Evolutionary conservation across 2,797 vertebrate genomes (phyloP).

Genomic region (Rhinella marina): DNA sequence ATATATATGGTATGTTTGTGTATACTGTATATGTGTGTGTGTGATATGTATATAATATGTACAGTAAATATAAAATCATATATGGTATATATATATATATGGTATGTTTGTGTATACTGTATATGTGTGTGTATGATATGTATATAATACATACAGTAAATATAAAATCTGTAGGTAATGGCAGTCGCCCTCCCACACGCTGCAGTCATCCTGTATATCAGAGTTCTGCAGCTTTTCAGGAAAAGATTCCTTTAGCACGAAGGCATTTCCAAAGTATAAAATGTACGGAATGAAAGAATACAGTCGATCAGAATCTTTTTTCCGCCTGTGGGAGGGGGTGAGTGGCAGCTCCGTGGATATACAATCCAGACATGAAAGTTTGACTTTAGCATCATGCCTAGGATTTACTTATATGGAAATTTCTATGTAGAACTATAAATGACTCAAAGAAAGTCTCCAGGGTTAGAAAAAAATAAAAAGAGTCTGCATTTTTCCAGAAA

Average conservation of each 20-base stretch:
- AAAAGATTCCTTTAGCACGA: neutral
- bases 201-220: neutral
- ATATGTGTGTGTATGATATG: too few relatives aligned
- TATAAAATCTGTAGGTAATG: neutral
- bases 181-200: neutral
- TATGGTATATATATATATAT: too few relatives aligned
- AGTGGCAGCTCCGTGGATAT: neutral
- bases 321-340: neutral
- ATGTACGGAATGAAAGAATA: slow-evolving; percentile 10
- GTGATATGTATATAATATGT: too few relatives aligned
- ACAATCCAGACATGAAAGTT: neutral
- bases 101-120: too few relatives aligned
- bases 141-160: neutral
- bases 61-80: too few relatives aligned
- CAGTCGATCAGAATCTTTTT: neutral
- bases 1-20: too few relatives aligned
- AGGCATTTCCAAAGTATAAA: neutral
- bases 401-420: neutral
- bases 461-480: too few relatives aligned
- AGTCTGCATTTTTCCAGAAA: neutral
- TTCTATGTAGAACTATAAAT: neutral
- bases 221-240: neutral
- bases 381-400: neutral
- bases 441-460: neutral
- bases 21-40: too few relatives aligned